Percentiles rank a stretch among this genome's conserved stretches.
Evolutionary conservation across 1,140 invertebrate genomes (phyloP).

Genomic region (Heliconius hewitsoni): DNA sequence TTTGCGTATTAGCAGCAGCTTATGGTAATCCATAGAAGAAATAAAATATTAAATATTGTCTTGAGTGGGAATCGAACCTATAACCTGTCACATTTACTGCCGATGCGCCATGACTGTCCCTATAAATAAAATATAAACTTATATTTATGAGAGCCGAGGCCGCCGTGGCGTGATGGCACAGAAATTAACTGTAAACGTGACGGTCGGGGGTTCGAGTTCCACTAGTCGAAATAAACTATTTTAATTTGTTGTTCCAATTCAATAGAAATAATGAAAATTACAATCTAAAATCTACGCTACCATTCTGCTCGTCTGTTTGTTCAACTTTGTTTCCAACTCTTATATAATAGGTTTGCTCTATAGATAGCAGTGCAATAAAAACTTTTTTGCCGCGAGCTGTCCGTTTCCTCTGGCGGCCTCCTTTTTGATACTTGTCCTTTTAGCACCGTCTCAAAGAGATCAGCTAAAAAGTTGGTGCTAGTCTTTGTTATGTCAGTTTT

Average conservation of each 20-base stretch:
- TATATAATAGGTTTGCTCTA: neutral
- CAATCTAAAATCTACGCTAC: neutral
- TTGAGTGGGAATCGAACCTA: neutral
- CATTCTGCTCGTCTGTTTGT: neutral
- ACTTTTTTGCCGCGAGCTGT: conserved; percentile 4
- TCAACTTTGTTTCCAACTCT: neutral
- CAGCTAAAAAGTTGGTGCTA: neutral
- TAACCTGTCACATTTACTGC: too few relatives aligned
- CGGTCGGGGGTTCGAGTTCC: too few relatives aligned
- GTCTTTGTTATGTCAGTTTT: neutral
- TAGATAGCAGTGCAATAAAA: neutral
- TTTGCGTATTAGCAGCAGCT: too few relatives aligned
- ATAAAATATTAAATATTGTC: neutral
- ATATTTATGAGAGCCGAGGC: too few relatives aligned
- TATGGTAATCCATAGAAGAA: too few relatives aligned
- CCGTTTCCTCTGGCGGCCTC: neutral
- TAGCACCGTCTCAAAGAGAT: neutral
- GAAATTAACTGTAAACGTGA: too few relatives aligned
- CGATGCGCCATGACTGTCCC: too few relatives aligned
- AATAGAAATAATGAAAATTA: neutral
- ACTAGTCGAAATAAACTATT: too few relatives aligned
- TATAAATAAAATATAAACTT: too few relatives aligned
- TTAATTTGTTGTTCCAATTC: too few relatives aligned
- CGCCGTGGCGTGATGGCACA: too few relatives aligned
- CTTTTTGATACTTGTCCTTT: conserved; percentile 12